Conservation (phyloP, 2,888 invertebrate genomes). For the Anticlea derivata region DNA sequence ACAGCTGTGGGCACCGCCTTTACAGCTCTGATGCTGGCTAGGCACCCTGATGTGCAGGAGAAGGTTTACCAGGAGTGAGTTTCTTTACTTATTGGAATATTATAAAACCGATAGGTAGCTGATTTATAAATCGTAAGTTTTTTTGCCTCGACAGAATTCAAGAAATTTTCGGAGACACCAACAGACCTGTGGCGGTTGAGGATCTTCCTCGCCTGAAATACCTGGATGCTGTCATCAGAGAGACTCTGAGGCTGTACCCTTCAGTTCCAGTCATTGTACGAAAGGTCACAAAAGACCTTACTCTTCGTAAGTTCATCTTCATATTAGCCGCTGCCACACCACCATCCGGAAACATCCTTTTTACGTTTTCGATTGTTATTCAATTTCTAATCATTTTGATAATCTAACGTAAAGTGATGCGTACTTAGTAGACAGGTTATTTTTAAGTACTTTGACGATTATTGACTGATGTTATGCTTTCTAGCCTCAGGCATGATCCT, state of each 20-base stretch:
- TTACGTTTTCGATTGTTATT: neutral
- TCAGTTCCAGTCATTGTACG: slow-evolving; percentile 46
- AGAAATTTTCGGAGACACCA: slow-evolving; percentile 45
- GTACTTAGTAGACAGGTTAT: too few relatives aligned
- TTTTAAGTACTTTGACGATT: too few relatives aligned
- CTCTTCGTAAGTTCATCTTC: slow-evolving; percentile 26
- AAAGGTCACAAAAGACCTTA: slow-evolving; percentile 38
- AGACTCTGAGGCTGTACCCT: slow-evolving; percentile 49
- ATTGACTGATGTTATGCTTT: too few relatives aligned
- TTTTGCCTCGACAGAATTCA: slow-evolving; percentile 32
- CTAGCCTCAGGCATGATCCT: slow-evolving; percentile 49
- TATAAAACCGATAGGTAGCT: too few relatives aligned
- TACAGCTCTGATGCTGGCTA: slow-evolving; percentile 46
- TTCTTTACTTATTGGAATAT: neutral
- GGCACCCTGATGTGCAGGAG: slow-evolving; percentile 50
- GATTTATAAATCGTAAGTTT: neutral
- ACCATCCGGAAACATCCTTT: too few relatives aligned
- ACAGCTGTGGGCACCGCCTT: slow-evolving; percentile 51
- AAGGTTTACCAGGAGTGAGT: slow-evolving; percentile 55
- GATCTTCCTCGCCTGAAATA: slow-evolving; percentile 45
- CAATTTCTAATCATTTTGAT: too few relatives aligned
- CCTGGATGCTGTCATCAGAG: slow-evolving; percentile 50
- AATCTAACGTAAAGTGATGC: neutral
- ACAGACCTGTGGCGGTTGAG: slow-evolving; percentile 33
- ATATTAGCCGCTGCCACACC: too few relatives aligned